These are phyloP conservation scores for Dasysyrphus albostriatus DNA, from an alignment of 2,888 invertebrate species.

Conservation along the genomic window DNA sequence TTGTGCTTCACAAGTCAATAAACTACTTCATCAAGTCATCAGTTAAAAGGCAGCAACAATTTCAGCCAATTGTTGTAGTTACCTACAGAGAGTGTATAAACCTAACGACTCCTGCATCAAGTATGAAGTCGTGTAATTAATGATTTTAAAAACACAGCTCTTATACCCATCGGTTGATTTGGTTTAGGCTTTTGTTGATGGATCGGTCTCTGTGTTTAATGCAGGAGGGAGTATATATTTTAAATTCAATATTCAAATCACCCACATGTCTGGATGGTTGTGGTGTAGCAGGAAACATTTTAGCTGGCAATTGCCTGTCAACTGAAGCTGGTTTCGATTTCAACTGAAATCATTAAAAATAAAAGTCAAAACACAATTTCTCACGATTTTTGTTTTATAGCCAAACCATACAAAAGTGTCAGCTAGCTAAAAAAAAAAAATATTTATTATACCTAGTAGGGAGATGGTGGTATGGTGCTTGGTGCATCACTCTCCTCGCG, in stretches of 20 bases:
- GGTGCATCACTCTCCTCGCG: constrained; percentile 1
- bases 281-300: constrained; percentile 12
- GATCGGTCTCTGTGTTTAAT: constrained; percentile 24
- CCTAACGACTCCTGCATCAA: constrained; percentile 24
- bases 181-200: constrained; percentile 23
- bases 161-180: constrained; percentile 24
- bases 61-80: constrained; percentile 12
- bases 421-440: constrained; percentile 6
- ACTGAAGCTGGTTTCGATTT: constrained; percentile 40
- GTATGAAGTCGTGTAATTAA: constrained; percentile 60
- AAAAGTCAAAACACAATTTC: constrained; percentile 33
- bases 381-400: constrained; percentile 53
- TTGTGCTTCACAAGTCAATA: constrained; percentile 55
- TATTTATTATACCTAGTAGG: neutral
- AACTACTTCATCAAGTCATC: constrained; percentile 53
- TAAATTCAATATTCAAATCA: constrained; percentile 69
- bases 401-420: constrained; percentile 19
- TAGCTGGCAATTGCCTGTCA: constrained; percentile 15
- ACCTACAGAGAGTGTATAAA: neutral
- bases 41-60: neutral
- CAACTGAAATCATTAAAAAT: constrained; percentile 20
- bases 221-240: constrained; percentile 31
- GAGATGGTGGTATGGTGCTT: neutral
- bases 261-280: constrained; percentile 57
- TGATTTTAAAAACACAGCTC: constrained; percentile 37